Conservation (phyloP, 2,888 invertebrate species). For the Imbricaverruca yamaguchii region DNA sequence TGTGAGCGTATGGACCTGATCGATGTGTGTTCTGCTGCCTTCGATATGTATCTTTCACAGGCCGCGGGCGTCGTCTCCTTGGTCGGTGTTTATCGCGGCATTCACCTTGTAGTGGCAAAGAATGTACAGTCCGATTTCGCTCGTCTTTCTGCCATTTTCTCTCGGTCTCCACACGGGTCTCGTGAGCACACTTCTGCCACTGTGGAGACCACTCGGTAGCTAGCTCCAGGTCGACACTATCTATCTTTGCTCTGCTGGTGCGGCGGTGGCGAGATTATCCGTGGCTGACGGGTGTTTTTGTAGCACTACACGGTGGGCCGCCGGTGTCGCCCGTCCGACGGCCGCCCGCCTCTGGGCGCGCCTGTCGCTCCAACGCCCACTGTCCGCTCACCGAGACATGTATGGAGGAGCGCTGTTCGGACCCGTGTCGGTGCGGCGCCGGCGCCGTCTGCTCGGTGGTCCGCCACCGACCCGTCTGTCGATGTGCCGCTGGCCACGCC, state of each 20-base stretch:
- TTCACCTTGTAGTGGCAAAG: no score
- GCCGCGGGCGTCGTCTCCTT: not conserved
- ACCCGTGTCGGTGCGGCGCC: constrained; percentile 44
- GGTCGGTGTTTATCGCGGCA: no score
- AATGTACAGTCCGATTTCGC: no score
- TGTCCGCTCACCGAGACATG: constrained; percentile 38
- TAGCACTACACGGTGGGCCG: no score
- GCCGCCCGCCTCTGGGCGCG: not conserved
- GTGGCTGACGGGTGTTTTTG: no score
- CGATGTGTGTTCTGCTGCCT: not conserved
- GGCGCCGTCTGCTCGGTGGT: constrained; percentile 74
- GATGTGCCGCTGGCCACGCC: constrained; percentile 69
- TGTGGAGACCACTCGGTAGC: no score
- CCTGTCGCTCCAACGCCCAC: constrained; percentile 36
- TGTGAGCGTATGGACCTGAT: not conserved
- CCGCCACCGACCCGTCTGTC: constrained; percentile 69
- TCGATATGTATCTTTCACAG: constrained; percentile 4
- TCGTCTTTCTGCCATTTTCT: no score
- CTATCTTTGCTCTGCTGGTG: no score
- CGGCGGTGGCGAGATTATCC: no score
- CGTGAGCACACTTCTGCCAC: no score
- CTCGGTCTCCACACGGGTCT: no score
- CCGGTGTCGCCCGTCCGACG: not conserved
- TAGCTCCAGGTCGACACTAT: no score
- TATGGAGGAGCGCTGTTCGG: constrained; percentile 35